Evolutionary conservation across 2,113 vertebrate genomes (phyloP), one percentile per base, ranked within the genome.

Genomic region (Corythaixoides concolor): DNA sequence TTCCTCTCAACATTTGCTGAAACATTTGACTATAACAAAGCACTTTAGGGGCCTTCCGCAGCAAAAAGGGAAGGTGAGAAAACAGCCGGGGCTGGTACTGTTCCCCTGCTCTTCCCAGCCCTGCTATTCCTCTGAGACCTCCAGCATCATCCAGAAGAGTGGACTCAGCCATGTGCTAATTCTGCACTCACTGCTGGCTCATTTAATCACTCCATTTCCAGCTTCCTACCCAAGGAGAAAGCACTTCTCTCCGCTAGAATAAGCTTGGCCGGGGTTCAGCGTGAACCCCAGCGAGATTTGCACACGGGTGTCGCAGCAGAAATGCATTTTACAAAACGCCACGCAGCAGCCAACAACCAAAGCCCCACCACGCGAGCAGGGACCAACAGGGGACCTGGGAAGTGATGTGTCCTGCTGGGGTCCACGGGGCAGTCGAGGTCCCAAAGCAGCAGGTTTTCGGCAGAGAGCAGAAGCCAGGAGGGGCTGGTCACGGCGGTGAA

Each of bases 161-260:
- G 84, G 91, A 78, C 64, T 93, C 87, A 89, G 88, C 60, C 96
- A 13, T 74, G 85, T 81, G 69, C 84, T 94, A 95, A 93, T 77
- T 81, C 87, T 63, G 76, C 93, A 81, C 84, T 95, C 81, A 84
- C 45, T 66, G 91, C 77, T 74, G 63, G 26, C 73, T 95, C 85
- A 58, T 87, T 91, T 87, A 70, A 70, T 59, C 64, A 32, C 84
- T 77, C 92, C 81, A 55, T 89, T 94, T 91, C 92, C 96, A 94
- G 64, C 76, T 37, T 58, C 10, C 6, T 32, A 80, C 66, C 67
- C 73, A 37, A 88, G 55, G 76, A 86, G 76, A 85, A 95, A 86
- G 84, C 3, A 6, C 80, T 89, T 92, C 55, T 89, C 72, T 92
- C 49, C 0, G 11, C 80, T 89, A 73, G 35, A 94, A 66, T 50